Evolutionary conservation across 1,140 invertebrate species (phyloP).

Genomic region (Antheraea pernyi): DNA sequence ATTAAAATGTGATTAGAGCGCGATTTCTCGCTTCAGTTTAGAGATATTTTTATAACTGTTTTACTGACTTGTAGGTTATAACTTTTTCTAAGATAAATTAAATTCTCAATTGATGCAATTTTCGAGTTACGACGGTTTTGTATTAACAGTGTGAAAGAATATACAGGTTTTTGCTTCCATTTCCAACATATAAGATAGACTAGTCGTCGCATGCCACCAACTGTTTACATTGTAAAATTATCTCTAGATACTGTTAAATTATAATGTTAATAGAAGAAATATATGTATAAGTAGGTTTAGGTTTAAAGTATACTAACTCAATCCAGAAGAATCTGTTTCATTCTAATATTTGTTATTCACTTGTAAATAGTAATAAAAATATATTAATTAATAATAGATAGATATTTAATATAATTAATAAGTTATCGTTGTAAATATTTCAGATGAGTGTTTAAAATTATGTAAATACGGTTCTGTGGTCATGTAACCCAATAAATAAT

Average conservation of each 20-base stretch:
- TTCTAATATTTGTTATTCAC: slow-evolving; percentile 49
- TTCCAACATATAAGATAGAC: not conserved
- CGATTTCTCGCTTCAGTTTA: no score
- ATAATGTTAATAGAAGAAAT: slow-evolving; percentile 14
- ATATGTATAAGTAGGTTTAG: slow-evolving; percentile 16
- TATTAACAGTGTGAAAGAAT: no score
- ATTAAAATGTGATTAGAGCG: no score
- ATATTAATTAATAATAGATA: slow-evolving; percentile 1
- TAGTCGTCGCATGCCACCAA: not conserved
- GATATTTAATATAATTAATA: slow-evolving; percentile 22
- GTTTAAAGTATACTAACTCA: slow-evolving; percentile 52
- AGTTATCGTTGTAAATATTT: slow-evolving; percentile 49
- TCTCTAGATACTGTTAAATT: slow-evolving; percentile 33
- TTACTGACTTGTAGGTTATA: no score
- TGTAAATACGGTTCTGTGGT: slow-evolving; percentile 72
- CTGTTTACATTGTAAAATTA: slow-evolving; percentile 8
- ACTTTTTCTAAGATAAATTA: no score
- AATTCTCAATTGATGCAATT: no score
- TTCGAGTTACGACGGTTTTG: no score
- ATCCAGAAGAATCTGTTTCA: slow-evolving; percentile 33
- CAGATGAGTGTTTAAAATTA: slow-evolving; percentile 66
- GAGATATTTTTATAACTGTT: no score
- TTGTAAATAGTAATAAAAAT: slow-evolving; percentile 25
- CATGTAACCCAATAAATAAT: slow-evolving; percentile 72
- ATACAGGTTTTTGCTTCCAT: no score